phyloP scores from a whole-genome alignment of 1,140 invertebrate genomes.

The Aphidius gifuensis region DNA sequence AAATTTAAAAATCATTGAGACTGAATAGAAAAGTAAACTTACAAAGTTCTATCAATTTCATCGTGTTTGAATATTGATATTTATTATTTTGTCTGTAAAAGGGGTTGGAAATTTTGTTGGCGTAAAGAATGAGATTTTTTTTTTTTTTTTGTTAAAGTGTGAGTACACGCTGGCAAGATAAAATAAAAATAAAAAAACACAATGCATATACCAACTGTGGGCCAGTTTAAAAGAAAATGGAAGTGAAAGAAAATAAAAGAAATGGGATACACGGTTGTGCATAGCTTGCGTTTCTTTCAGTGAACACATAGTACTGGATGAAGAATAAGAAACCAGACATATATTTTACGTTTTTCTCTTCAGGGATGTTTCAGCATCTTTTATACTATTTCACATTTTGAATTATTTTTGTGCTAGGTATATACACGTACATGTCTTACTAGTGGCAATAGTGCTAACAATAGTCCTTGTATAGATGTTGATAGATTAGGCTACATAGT shows the following conservation, averaged over 20 bases:
- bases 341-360: slow-evolving; percentile 44
- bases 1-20: too few species aligned
- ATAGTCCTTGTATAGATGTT: neutral
- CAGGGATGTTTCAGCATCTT: slow-evolving; percentile 26
- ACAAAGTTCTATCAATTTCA: too few species aligned
- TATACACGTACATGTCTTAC: slow-evolving; percentile 31
- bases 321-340: slow-evolving; percentile 55
- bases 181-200: too few species aligned
- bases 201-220: too few species aligned
- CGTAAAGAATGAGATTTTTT: too few species aligned
- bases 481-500: too few species aligned
- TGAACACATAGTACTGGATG: slow-evolving; percentile 38
- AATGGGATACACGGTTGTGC: slow-evolving; percentile 31
- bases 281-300: slow-evolving; percentile 1
- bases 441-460: slow-evolving; percentile 7
- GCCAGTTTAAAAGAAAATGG: neutral
- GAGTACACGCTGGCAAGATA: too few species aligned
- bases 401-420: slow-evolving; percentile 29
- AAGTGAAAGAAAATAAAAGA: slow-evolving; percentile 31
- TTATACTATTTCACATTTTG: slow-evolving; percentile 29
- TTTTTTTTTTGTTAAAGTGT: too few species aligned
- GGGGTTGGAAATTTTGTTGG: too few species aligned
- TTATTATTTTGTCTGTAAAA: too few species aligned
- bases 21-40: too few species aligned
- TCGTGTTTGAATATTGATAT: too few species aligned